These are phyloP conservation scores for Stenchaetothrips biformis DNA, from an alignment of 2,888 invertebrate genomes.

Conservation along the genomic window DNA sequence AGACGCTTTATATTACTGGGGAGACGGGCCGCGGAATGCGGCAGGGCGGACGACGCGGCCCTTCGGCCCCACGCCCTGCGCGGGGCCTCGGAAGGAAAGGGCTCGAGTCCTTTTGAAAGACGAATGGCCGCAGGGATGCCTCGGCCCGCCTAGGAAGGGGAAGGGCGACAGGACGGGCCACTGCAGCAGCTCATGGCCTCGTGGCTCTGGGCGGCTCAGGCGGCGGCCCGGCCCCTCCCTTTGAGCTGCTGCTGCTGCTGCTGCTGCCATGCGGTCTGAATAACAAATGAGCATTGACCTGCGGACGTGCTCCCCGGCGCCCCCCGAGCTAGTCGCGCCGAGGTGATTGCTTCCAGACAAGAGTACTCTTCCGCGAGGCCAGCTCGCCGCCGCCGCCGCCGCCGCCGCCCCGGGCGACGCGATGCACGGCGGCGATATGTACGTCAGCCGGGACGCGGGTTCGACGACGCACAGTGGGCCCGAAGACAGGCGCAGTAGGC, in stretches of 20 bases:
- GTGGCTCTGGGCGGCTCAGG: background rate
- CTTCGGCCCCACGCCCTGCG: no score
- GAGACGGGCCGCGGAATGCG: no score
- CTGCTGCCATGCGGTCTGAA: conserved; percentile 3
- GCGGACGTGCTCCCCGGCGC: background rate
- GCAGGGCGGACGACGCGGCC: no score
- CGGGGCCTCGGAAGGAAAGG: no score
- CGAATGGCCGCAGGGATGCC: background rate
- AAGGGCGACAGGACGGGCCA: background rate
- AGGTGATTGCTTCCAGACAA: background rate
- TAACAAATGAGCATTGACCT: conserved; percentile 25
- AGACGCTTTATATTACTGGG: no score
- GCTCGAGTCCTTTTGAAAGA: background rate
- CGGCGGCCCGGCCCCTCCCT: background rate
- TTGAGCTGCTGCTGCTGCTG: background rate
- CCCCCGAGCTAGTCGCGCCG: background rate
- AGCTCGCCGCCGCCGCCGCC: background rate
- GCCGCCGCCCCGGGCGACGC: background rate
- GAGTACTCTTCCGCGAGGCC: background rate
- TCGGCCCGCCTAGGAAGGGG: background rate
- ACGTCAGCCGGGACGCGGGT: no score
- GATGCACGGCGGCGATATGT: no score
- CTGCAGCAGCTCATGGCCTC: conserved; percentile 13
- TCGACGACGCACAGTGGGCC: no score
- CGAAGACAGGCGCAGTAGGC: no score